phyloP scores from a whole-genome alignment of 2,113 vertebrate genomes.

The Ursus arctos region DNA sequence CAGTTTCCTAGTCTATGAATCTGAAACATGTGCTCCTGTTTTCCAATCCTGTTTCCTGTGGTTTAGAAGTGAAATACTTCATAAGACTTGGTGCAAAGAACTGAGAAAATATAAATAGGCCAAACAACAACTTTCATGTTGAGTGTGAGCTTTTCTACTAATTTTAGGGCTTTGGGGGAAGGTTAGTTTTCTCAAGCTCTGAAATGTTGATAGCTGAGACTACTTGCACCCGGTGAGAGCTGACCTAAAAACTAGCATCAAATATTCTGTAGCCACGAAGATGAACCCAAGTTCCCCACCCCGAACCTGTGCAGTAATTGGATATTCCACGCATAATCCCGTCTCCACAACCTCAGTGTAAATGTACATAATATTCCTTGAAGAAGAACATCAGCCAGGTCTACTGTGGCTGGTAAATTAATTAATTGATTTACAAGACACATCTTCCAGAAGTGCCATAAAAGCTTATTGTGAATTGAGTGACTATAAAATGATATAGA shows the following conservation, averaged over 20 bases:
- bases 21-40: slow-evolving; percentile 51
- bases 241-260: slow-evolving; percentile 76
- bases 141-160: slow-evolving; percentile 73
- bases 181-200: slow-evolving; percentile 60
- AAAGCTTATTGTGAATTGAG: slow-evolving; percentile 23
- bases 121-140: slow-evolving; percentile 80
- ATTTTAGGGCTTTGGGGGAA: slow-evolving; percentile 69
- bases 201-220: slow-evolving; percentile 63
- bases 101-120: slow-evolving; percentile 81
- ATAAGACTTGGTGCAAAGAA: slow-evolving; percentile 69
- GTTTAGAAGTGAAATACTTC: slow-evolving; percentile 60
- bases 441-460: neutral
- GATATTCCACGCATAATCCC: neutral
- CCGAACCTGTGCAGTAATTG: neutral
- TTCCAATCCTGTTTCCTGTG: slow-evolving; percentile 58
- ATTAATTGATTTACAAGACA: neutral
- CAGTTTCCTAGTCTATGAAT: neutral
- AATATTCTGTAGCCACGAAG: slow-evolving; percentile 33
- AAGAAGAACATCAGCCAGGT: neutral
- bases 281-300: neutral
- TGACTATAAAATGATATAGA: neutral
- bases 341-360: neutral
- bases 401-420: neutral
- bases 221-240: slow-evolving; percentile 58
- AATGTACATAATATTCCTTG: neutral